A percentile compares a stretch with the other conserved stretches of the same genome.
These are phyloP conservation scores for Protaetia brevitarsis DNA, from an alignment of 1,140 invertebrate species.

Conservation along the genomic window DNA sequence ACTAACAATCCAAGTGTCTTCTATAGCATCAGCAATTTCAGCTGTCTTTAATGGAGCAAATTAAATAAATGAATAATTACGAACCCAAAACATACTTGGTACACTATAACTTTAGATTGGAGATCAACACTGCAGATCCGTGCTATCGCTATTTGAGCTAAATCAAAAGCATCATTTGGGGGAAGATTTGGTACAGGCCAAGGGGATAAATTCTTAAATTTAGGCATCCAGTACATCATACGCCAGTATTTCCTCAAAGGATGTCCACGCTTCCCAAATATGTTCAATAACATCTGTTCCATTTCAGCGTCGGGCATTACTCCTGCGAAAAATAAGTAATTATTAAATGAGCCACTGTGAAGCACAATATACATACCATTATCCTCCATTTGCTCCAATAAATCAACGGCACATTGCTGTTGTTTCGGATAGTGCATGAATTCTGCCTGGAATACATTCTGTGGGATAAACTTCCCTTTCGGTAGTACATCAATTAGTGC, in stretches of 20 bases:
- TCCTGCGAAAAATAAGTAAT: slow-evolving; percentile 59
- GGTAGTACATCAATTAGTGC: slow-evolving; percentile 86
- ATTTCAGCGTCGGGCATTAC: slow-evolving; percentile 90
- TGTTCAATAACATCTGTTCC: slow-evolving; percentile 74
- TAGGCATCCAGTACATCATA: slow-evolving; percentile 99
- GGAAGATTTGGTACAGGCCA: slow-evolving; percentile 77
- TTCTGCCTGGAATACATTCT: slow-evolving; percentile 66
- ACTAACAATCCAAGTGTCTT: slow-evolving; percentile 93
- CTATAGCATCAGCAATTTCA: slow-evolving; percentile 71
- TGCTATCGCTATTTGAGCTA: slow-evolving; percentile 82
- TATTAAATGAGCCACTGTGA: not conserved
- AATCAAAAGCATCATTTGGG: slow-evolving; percentile 69
- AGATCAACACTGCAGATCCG: slow-evolving; percentile 86
- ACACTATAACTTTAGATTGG: slow-evolving; percentile 66
- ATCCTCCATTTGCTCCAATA: slow-evolving; percentile 88
- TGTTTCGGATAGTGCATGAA: slow-evolving; percentile 25
- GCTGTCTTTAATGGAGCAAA: slow-evolving; percentile 52
- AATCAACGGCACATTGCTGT: slow-evolving; percentile 68
- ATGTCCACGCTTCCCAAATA: slow-evolving; percentile 77
- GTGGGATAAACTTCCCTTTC: slow-evolving; percentile 83
- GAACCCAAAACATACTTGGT: slow-evolving; percentile 58
- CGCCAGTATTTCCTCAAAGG: slow-evolving; percentile 81
- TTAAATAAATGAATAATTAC: slow-evolving; percentile 27
- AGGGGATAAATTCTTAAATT: slow-evolving; percentile 89
- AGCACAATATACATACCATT: slow-evolving; percentile 60